Evolutionary conservation across 2,113 vertebrate genomes (phyloP).

Genomic region (human): DNA sequence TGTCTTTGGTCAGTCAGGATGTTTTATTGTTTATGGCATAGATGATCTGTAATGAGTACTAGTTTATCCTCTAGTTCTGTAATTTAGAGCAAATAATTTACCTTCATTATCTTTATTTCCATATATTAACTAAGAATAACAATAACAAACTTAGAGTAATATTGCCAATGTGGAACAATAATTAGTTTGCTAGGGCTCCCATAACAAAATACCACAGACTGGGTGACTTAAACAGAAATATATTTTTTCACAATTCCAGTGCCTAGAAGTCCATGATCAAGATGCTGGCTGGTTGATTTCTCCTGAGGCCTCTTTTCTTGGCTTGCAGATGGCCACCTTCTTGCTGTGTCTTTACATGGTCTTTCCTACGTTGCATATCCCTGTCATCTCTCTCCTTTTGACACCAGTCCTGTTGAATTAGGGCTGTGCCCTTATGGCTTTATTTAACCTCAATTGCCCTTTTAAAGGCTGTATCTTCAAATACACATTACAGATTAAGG

Average conservation of each 20-base stretch:
- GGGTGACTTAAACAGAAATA: neutral
- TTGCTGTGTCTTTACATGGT: neutral
- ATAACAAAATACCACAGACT: neutral
- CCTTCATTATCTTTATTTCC: neutral
- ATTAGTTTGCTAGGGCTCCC: neutral
- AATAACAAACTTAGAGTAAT: neutral
- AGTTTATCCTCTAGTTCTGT: neutral
- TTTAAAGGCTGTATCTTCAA: neutral
- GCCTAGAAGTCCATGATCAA: neutral
- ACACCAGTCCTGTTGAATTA: neutral
- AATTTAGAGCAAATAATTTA: neutral
- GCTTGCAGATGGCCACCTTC: neutral
- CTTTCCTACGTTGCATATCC: neutral
- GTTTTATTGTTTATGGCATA: neutral
- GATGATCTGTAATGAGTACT: neutral
- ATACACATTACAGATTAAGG: neutral
- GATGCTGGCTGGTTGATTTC: neutral
- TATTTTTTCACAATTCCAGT: neutral
- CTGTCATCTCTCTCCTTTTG: no score
- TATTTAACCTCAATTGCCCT: neutral
- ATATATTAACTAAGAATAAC: neutral
- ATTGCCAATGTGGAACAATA: neutral
- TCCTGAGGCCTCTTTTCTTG: neutral
- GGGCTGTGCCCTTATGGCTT: neutral
- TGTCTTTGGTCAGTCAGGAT: neutral